Evolutionary conservation across 2,113 vertebrate genomes (phyloP), one percentile per base, ranked within the genome.

Genomic region (Alethe diademata): DNA sequence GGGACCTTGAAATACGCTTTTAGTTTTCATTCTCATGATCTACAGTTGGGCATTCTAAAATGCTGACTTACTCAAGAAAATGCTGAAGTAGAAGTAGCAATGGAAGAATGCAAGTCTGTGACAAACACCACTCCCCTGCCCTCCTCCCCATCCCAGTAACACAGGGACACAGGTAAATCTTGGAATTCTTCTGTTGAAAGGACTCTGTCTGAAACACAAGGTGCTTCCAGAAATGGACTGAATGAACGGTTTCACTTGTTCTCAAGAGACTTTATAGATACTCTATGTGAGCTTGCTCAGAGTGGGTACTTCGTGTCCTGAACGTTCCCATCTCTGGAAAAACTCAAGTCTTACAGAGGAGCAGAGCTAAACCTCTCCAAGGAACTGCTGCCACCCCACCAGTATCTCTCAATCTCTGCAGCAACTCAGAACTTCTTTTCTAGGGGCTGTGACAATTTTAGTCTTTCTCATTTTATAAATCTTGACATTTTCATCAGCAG

Each of bases 231-330:
- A 78, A 91, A 56, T 5, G 0, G n/a, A 36, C 8, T 67, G 38
- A 28, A 81, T 74, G 38, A 28, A 81, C 71, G 50, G 33, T 79
- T 65, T 33, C 31, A 45, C 54, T 79, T 76, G n/a, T 54, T 82
- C 88, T 87, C 64, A 86, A 69, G n/a, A 82, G n/a, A 92, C 28
- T 23, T 56, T 23, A 61, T 0, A 78, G 58, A 54, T 38, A 67
- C 6, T 0, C 0, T 19, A 10, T 5, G 19, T 19, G 56, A 91
- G 36, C 43, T 47, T 61, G 33, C 48, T 71, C 69, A n/a, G n/a
- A 33, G 33, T 33, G 26, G 2, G 16, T 47, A 36, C 56, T 74
- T 45, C 33, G 13, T 43, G 60, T 66, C 51, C 73, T 17, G 2
- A 78, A 57, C 9, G 19, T 16, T 25, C 20, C 9, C 8, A 9